A percentile compares a stretch with the other conserved stretches of the same genome.
Conservation (phyloP, 2,888 invertebrate genomes). For the Sarcophaga caerulescens region DNA sequence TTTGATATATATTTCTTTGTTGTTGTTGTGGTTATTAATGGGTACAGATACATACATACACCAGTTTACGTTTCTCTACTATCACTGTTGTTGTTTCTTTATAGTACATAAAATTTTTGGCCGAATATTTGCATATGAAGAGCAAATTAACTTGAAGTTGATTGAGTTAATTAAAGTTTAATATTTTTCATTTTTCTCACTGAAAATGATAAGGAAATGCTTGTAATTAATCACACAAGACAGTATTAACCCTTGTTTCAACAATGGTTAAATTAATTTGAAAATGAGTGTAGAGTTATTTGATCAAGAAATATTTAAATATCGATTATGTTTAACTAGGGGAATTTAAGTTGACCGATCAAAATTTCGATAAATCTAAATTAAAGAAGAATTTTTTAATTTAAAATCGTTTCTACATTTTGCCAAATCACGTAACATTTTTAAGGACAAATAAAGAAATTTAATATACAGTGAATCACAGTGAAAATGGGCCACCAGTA, state of each 20-base stretch:
- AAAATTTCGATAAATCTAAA: no score
- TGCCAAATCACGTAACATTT: no score
- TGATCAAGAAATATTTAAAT: no score
- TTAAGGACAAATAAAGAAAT: no score
- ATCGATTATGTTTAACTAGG: no score
- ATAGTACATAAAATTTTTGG: background rate
- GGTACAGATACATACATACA: constrained; percentile 12
- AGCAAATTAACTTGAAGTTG: constrained; percentile 4
- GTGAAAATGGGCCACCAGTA: no score
- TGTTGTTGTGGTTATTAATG: background rate
- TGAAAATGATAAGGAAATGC: constrained; percentile 35
- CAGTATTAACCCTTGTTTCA: constrained; percentile 27
- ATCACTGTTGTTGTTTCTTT: background rate
- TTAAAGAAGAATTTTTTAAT: no score
- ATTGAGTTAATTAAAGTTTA: constrained; percentile 35
- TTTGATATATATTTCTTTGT: constrained; percentile 36
- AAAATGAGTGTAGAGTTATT: no score
- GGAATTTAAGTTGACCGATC: no score
- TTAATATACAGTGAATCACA: no score
- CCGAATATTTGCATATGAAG: constrained; percentile 44
- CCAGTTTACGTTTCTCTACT: constrained; percentile 12
- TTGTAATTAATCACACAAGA: background rate
- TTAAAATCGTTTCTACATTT: no score
- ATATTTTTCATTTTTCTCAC: background rate
- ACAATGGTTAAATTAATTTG: constrained; percentile 14